phyloP scores from a whole-genome alignment of 2,888 invertebrate genomes.

The Campoletis raptor region DNA sequence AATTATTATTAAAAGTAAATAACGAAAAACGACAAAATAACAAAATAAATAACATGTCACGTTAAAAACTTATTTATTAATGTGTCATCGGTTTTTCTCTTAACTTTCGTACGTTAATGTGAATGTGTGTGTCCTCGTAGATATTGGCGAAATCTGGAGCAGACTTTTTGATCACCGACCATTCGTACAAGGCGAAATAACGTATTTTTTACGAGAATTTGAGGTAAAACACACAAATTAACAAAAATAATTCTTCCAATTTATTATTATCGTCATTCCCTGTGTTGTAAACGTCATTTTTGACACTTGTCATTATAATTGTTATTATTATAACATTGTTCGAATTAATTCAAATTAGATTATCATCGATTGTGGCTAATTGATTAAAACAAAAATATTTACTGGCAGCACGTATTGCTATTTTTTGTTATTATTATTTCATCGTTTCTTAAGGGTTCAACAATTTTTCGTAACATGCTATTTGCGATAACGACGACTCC shows the following conservation, averaged over 20 bases:
- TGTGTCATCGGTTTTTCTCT: slow-evolving; percentile 38
- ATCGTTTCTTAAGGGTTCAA: background rate
- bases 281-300: background rate
- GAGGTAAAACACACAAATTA: slow-evolving; percentile 87
- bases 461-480: no score
- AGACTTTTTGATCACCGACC: slow-evolving; percentile 95
- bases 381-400: background rate
- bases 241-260: background rate
- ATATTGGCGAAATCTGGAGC: slow-evolving; percentile 93
- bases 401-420: background rate
- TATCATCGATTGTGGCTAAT: background rate
- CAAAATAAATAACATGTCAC: background rate
- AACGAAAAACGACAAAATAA: background rate
- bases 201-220: slow-evolving; percentile 93
- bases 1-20: background rate
- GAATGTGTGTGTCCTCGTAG: slow-evolving; percentile 84
- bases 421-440: background rate
- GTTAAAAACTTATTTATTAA: background rate
- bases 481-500: no score
- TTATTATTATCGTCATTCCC: background rate
- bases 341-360: no score
- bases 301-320: background rate
- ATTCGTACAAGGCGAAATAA: slow-evolving; percentile 94
- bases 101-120: slow-evolving; percentile 18
- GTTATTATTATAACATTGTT: no score